These are phyloP conservation scores for Loripinus fragilis DNA, from an alignment of 2,888 invertebrate species.

Conservation along the genomic window DNA sequence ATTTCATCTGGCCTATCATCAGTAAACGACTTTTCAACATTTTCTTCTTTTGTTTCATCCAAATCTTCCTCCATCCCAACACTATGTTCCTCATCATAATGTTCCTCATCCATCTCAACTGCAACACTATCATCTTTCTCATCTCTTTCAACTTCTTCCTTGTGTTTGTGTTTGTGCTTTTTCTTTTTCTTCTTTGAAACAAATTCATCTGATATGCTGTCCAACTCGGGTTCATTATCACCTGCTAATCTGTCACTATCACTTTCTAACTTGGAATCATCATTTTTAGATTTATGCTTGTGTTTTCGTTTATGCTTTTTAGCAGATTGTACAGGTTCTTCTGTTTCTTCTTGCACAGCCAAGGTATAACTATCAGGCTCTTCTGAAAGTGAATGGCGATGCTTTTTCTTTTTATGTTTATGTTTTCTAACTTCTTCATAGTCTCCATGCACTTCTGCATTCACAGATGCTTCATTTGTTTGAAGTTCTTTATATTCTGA, in stretches of 20 bases:
- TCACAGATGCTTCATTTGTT: neutral
- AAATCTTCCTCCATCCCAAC: neutral
- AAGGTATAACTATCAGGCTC: neutral
- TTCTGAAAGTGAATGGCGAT: neutral
- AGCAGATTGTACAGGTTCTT: conserved; percentile 1
- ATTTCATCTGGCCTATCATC: conserved; percentile 65
- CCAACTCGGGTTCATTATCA: too few species aligned
- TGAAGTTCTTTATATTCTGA: neutral
- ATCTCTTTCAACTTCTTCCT: neutral
- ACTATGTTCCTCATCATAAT: neutral
- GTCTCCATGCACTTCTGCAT: neutral
- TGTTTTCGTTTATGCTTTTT: conserved; percentile 26
- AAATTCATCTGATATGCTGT: too few species aligned
- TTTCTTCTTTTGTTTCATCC: conserved; percentile 17
- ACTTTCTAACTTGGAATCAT: too few species aligned
- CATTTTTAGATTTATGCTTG: conserved; percentile 7
- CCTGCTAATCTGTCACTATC: too few species aligned
- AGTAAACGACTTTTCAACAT: conserved; percentile 6
- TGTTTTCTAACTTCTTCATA: neutral
- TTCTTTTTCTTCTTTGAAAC: neutral
- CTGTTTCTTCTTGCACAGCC: neutral
- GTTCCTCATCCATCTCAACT: conserved; percentile 24
- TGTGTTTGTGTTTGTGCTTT: neutral
- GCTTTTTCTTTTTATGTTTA: conserved; percentile 22
- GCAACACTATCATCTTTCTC: neutral